phyloP scores from a whole-genome alignment of 2,113 vertebrate species.

The Calonectris borealis region DNA sequence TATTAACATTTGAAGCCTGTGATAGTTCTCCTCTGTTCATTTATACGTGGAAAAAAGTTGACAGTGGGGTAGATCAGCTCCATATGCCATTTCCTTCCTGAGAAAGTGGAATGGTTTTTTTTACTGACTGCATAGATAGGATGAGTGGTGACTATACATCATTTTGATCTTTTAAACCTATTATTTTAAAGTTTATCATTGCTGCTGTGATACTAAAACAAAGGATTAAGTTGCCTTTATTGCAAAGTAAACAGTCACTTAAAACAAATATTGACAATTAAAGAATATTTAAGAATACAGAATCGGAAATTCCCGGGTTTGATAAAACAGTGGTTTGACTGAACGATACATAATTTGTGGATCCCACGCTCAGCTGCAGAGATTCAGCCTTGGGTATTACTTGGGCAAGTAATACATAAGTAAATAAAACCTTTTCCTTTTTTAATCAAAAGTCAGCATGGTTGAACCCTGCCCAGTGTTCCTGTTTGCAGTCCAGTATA shows the following conservation, averaged over 20 bases:
- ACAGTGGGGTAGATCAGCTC: not conserved
- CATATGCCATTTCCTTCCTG: not conserved
- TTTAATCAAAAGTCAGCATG: rapidly evolving
- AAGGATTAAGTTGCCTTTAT: not conserved
- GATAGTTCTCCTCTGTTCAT: conserved; percentile 10
- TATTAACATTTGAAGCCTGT: not conserved
- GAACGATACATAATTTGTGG: not conserved
- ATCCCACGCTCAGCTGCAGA: not conserved
- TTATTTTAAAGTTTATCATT: not conserved
- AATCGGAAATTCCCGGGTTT: not conserved
- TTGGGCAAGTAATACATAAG: not conserved
- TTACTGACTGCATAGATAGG: not conserved
- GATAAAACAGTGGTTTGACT: not conserved
- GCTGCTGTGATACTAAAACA: not conserved
- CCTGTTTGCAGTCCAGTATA: not conserved
- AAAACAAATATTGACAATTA: not conserved
- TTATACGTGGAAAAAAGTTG: not conserved
- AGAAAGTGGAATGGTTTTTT: not conserved
- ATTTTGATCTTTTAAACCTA: not conserved
- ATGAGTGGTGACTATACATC: rapidly evolving
- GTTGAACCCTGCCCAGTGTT: not conserved
- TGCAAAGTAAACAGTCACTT: not conserved
- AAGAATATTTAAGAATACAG: not conserved
- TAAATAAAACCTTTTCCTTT: not conserved
- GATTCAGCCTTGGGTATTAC: not conserved